Conservation (phyloP, 2,888 invertebrate genomes). For the Drosophila tanythrix region DNA sequence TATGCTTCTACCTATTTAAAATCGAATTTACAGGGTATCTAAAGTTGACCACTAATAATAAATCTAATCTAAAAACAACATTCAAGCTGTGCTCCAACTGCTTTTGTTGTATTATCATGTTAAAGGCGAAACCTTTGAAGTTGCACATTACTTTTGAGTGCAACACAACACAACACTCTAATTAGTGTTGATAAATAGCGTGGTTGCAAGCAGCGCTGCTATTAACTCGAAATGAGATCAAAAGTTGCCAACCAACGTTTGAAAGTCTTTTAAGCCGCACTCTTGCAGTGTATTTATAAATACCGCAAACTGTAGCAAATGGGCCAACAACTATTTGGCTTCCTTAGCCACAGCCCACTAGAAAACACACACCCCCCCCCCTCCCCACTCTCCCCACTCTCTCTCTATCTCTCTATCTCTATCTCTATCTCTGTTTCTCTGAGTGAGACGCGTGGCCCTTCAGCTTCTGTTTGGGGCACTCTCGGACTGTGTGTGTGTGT, state of each 20-base stretch:
- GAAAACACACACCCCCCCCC: no score
- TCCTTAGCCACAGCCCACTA: conserved; percentile 41
- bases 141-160: not conserved
- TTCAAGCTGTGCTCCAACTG: not conserved
- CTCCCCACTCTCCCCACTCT: not conserved
- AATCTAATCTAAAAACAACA: not conserved
- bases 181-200: not conserved
- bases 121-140: not conserved
- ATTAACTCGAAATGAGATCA: conserved; percentile 3
- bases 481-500: conserved; percentile 6
- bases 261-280: conserved; percentile 4
- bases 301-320: conserved; percentile 67
- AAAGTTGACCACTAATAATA: not conserved
- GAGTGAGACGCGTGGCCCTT: conserved; percentile 33
- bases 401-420: not conserved
- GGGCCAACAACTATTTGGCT: conserved; percentile 78
- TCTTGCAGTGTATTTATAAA: conserved; percentile 52
- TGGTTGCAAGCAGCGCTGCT: not conserved
- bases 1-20: not conserved
- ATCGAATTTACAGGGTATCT: not conserved
- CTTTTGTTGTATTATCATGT: not conserved
- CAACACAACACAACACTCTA: conserved; percentile 1
- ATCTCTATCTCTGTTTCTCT: no score
- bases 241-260: not conserved
- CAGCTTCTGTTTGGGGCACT: conserved; percentile 37